Conservation (phyloP, 2,113 vertebrate genomes). For the Boleophthalmus pectinirostris region DNA sequence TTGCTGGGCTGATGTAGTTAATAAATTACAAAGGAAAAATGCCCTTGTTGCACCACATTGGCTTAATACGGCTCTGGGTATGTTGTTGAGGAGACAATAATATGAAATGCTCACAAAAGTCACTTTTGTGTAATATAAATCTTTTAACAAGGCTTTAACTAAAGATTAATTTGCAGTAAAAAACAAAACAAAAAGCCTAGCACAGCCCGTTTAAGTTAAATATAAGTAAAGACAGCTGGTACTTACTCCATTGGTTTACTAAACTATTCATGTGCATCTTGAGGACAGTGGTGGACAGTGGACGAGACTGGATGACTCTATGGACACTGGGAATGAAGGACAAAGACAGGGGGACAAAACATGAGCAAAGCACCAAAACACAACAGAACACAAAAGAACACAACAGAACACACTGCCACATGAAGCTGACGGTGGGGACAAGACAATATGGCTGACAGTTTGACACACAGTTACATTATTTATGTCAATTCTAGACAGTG, state of each 20-base stretch:
- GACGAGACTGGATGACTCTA: slow-evolving; percentile 51
- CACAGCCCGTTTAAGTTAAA: no score
- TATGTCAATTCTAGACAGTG: neutral
- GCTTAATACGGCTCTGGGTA: no score
- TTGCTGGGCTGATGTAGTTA: no score
- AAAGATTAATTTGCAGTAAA: no score
- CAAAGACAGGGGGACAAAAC: slow-evolving; percentile 55
- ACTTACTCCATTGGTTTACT: slow-evolving; percentile 80
- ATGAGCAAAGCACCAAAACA: slow-evolving; percentile 48
- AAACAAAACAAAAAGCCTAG: no score
- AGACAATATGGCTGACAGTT: neutral
- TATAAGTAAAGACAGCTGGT: slow-evolving; percentile 22
- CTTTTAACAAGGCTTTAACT: no score
- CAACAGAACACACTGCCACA: neutral
- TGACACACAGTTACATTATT: neutral
- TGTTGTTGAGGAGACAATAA: no score
- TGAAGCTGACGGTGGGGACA: slow-evolving; percentile 8
- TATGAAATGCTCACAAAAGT: no score
- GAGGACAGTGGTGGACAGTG: slow-evolving; percentile 35
- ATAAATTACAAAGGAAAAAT: no score
- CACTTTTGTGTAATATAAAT: no score
- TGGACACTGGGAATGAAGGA: slow-evolving; percentile 65
- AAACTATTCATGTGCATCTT: slow-evolving; percentile 81
- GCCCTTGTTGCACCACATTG: no score
- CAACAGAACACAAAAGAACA: neutral